Evolutionary conservation across 1,140 invertebrate species (phyloP).

Genomic region (Chelonus insularis): DNA sequence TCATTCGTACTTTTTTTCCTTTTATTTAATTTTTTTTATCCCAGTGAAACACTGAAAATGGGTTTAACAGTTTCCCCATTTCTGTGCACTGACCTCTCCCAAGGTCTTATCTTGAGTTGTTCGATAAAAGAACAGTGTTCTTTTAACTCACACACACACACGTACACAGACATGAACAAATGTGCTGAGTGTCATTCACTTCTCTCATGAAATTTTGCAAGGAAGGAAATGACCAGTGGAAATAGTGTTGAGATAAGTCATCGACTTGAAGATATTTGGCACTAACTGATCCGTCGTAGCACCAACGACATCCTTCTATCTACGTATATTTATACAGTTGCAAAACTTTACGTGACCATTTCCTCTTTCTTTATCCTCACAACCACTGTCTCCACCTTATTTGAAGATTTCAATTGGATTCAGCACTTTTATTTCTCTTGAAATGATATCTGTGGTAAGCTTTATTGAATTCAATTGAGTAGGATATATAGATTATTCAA

Average conservation of each 20-base stretch:
- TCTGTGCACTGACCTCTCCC: conserved; percentile 40
- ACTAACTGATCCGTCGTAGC: conserved; percentile 1
- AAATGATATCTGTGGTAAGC: conserved; percentile 9
- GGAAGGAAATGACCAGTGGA: conserved; percentile 15
- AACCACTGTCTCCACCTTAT: neutral
- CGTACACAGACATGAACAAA: conserved; percentile 8
- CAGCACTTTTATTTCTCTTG: conserved; percentile 20
- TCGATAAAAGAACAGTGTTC: neutral
- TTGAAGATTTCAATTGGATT: conserved; percentile 22
- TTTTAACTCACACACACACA: neutral
- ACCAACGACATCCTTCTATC: too few species aligned
- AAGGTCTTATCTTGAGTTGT: conserved; percentile 36
- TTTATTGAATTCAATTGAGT: conserved; percentile 24
- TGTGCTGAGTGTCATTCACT: conserved; percentile 11
- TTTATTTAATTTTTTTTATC: conserved; percentile 1
- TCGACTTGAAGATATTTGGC: conserved; percentile 22
- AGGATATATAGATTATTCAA: conserved; percentile 15
- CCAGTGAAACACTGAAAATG: conserved; percentile 16
- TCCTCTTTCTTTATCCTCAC: conserved; percentile 1
- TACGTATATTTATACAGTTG: too few species aligned
- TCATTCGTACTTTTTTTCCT: conserved; percentile 7
- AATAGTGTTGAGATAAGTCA: conserved; percentile 18
- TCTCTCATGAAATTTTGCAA: conserved; percentile 2
- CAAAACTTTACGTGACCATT: neutral
- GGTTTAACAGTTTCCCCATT: conserved; percentile 20